Evolutionary conservation across 2,888 invertebrate genomes (phyloP), one percentile per base, ranked within the genome.

Genomic region (Perdita meconis): DNA sequence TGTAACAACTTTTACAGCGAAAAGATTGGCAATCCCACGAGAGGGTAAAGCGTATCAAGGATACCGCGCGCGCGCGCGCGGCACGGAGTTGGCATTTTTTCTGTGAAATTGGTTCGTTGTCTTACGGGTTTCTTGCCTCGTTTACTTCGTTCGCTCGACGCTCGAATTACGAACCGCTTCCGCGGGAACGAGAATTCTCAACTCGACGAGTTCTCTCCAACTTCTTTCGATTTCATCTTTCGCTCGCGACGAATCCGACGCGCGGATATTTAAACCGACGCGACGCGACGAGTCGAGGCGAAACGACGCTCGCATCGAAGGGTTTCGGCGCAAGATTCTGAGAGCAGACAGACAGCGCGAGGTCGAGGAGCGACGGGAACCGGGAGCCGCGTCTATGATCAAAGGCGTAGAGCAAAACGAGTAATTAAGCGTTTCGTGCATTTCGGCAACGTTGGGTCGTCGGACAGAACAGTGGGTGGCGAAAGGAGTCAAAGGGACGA

Each of bases 341-440:
- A 12, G 34, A 19, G 13, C 0, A 2, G 36, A 50, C n/a, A 47
- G n/a, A 38, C 36, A 24, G 19, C 47, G 36, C 4, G 2, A 2
- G 5, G 10, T 6, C n/a, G 19, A 19, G 16, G 1, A 8, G 24
- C 8, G 24, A 26, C 24, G 16, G 24, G 19, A 24, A 24, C 24
- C n/a, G 13, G 4, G n/a, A 40, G 26, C n/a, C 53, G 26, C n/a
- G n/a, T 26, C 0, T 10, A 22, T 5, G 55, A n/a, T 50, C 38
- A 64, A 56, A 57, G 64, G 64, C 2, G 26, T 10, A n/a, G 51
- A 13, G n/a, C 36, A 57, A 38, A 64, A 66, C 19, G 53, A 66
- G 80, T 69, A 80, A 80, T 80, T 76, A 80, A 80, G 51, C 63
- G 24, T 70, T 68, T 80, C 55, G 59, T 40, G 57, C 71, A 63